Conservation (phyloP, 2,888 invertebrate genomes). For the Drosophila affinis region DNA sequence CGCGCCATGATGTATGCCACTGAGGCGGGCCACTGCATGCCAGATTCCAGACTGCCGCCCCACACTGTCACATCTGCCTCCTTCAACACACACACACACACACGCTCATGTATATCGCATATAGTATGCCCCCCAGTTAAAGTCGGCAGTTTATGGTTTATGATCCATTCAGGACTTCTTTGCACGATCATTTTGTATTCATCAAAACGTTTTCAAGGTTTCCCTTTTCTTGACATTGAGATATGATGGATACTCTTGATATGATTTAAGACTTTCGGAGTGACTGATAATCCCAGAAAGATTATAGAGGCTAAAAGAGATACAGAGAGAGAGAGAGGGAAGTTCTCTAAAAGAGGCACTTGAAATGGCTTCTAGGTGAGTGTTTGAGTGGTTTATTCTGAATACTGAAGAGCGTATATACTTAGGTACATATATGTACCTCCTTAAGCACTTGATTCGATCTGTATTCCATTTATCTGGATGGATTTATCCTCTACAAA, state of each 20-base stretch:
- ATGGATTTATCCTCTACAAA: too few relatives aligned
- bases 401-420: background rate
- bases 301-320: background rate
- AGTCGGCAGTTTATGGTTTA: constrained; percentile 57
- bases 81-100: background rate
- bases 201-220: constrained; percentile 52
- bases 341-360: background rate
- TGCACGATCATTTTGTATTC: constrained; percentile 41
- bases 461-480: background rate
- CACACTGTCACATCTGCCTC: background rate
- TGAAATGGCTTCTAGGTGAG: constrained; percentile 5
- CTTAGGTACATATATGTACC: too few relatives aligned
- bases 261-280: constrained; percentile 30
- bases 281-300: constrained; percentile 8
- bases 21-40: constrained; percentile 63
- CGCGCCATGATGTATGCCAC: constrained; percentile 74
- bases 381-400: background rate
- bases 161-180: constrained; percentile 48
- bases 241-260: constrained; percentile 28
- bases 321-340: too few relatives aligned
- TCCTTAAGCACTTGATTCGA: too few relatives aligned
- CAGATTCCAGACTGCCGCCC: constrained; percentile 44
- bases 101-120: background rate
- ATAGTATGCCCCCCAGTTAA: background rate
- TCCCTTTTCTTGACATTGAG: constrained; percentile 13